phyloP scores from a whole-genome alignment of 2,113 vertebrate genomes.

The Phaethon lepturus region DNA sequence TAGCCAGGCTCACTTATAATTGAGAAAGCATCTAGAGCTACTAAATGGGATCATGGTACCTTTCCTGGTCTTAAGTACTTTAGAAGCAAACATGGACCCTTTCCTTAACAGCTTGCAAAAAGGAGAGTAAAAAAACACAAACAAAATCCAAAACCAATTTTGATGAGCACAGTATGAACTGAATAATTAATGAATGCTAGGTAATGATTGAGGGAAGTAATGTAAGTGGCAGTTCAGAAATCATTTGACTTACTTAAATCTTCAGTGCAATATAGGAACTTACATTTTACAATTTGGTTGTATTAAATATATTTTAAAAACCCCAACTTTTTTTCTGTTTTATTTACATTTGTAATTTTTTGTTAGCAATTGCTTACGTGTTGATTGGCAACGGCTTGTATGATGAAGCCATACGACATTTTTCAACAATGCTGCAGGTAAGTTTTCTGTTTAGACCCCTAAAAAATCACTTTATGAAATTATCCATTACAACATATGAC shows the following conservation, averaged over 20 bases:
- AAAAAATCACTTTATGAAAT: neutral
- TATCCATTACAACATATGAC: neutral
- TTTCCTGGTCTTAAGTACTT: neutral
- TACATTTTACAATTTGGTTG: neutral
- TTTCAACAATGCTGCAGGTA: conserved; percentile 95
- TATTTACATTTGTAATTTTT: conserved; percentile 31
- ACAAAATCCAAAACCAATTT: neutral
- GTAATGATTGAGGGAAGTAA: neutral
- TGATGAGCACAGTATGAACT: neutral
- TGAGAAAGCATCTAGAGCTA: neutral
- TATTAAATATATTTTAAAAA: no score
- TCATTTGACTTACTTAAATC: neutral
- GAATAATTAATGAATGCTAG: neutral
- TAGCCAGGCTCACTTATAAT: neutral
- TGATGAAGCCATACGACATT: conserved; percentile 96
- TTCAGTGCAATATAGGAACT: neutral
- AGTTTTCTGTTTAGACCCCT: neutral
- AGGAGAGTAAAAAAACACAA: rapidly evolving
- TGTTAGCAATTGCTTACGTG: conserved; percentile 92
- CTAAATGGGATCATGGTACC: neutral
- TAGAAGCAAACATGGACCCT: neutral
- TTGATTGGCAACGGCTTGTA: conserved; percentile 93
- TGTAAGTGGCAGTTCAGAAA: neutral
- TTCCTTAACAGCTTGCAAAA: neutral
- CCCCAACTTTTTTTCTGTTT: neutral